A percentile compares a stretch with the other conserved stretches of the same genome.
Evolutionary conservation across 1,140 invertebrate species (phyloP).

Genomic region (Drosophila bifasciata): DNA sequence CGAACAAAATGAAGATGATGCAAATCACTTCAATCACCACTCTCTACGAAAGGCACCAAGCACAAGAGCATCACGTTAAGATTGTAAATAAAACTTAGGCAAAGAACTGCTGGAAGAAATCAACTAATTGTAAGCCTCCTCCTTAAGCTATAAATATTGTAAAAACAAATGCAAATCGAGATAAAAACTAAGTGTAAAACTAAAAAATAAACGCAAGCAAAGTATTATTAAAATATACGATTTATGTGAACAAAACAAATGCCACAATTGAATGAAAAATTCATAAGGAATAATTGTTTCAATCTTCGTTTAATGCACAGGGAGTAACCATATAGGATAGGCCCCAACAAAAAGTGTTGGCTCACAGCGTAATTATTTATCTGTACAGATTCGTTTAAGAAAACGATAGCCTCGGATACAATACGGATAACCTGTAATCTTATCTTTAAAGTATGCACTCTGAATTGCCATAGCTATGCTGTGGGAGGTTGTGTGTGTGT

Average conservation of each 20-base stretch:
- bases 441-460: slow-evolving; percentile 29
- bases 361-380: slow-evolving; percentile 19
- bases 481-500: slow-evolving; percentile 4
- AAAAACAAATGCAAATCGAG: slow-evolving; percentile 51
- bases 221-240: slow-evolving; percentile 77
- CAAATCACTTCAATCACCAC: slow-evolving; percentile 24
- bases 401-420: slow-evolving; percentile 18
- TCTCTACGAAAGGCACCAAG: slow-evolving; percentile 38
- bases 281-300: slow-evolving; percentile 41
- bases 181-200: slow-evolving; percentile 67
- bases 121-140: slow-evolving; percentile 26
- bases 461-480: slow-evolving; percentile 37
- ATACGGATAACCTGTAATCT: slow-evolving; percentile 12
- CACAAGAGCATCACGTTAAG: slow-evolving; percentile 54
- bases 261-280: slow-evolving; percentile 39
- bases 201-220: slow-evolving; percentile 62
- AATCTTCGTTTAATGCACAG: slow-evolving; percentile 28
- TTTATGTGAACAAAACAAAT: slow-evolving; percentile 44
- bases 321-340: slow-evolving; percentile 28
- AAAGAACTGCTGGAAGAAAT: slow-evolving; percentile 21
- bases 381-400: slow-evolving; percentile 47
- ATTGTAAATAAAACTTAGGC: slow-evolving; percentile 42
- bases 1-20: slow-evolving; percentile 10
- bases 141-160: slow-evolving; percentile 64
- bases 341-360: not conserved